Percentiles rank a stretch among this genome's conserved stretches.
Conservation (phyloP, 2,797 vertebrate genomes). For the Sebastes wilsoni region DNA sequence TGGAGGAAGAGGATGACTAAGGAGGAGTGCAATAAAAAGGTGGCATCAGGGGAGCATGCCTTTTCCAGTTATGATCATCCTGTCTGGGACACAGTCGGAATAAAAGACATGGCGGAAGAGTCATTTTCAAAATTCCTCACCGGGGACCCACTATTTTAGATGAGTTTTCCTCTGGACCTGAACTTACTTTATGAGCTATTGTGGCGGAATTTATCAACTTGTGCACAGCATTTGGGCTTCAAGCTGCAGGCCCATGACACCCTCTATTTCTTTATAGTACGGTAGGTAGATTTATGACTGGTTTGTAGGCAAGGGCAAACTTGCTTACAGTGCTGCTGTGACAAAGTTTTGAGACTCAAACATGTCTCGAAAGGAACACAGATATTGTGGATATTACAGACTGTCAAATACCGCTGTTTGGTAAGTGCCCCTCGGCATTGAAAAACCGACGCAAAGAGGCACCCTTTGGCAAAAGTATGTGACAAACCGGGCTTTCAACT, state of each 20-base stretch:
- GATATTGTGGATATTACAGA: neutral
- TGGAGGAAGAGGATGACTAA: constrained; percentile 43
- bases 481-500: neutral
- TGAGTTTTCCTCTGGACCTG: constrained; percentile 50
- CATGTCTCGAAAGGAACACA: neutral
- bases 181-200: constrained; percentile 48
- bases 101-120: constrained; percentile 51
- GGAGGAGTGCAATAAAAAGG: constrained; percentile 54
- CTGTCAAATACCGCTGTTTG: neutral
- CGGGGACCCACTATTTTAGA: constrained; percentile 47
- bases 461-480: neutral
- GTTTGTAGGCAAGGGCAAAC: neutral
- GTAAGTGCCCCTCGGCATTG: too few relatives aligned
- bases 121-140: constrained; percentile 50
- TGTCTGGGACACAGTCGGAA: constrained; percentile 48
- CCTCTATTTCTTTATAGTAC: neutral
- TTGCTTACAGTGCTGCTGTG: neutral
- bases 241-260: neutral
- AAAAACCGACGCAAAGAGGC: rapidly evolving
- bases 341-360: neutral
- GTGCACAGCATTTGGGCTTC: constrained; percentile 12
- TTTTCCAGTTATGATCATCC: constrained; percentile 56
- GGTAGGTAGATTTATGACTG: neutral
- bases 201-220: constrained; percentile 42
- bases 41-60: constrained; percentile 48